Conservation (phyloP, 2,888 invertebrate genomes). For the Epinotia ramella region DNA sequence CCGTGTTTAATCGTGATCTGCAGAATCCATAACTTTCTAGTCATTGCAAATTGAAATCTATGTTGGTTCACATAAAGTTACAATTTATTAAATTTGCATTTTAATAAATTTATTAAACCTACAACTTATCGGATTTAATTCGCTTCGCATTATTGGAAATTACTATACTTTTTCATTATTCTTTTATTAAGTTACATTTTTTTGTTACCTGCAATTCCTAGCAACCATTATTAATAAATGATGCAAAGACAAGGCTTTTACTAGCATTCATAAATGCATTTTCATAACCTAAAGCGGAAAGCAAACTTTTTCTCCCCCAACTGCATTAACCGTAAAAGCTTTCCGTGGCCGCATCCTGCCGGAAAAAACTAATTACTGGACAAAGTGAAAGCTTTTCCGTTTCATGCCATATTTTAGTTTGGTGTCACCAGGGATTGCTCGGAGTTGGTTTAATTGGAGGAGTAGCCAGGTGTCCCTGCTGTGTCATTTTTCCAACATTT, state of each 20-base stretch:
- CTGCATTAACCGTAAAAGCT: constrained; percentile 41
- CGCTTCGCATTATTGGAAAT: neutral
- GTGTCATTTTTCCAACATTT: neutral
- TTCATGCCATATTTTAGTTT: neutral
- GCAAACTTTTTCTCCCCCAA: constrained; percentile 23
- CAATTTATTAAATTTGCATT: neutral
- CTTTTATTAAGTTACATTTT: no score
- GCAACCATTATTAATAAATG: neutral
- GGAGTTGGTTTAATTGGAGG: neutral
- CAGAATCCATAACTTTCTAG: neutral
- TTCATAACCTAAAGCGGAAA: constrained; percentile 9
- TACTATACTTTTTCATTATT: neutral
- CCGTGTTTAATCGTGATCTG: neutral
- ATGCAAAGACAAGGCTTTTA: constrained; percentile 5
- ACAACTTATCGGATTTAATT: neutral
- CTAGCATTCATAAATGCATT: constrained; percentile 10
- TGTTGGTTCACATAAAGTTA: neutral
- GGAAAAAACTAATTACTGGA: constrained; percentile 37
- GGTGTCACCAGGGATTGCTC: neutral
- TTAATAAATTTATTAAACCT: no score
- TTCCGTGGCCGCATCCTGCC: constrained; percentile 32
- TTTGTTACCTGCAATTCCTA: no score
- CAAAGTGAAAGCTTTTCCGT: constrained; percentile 9
- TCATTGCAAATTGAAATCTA: neutral
- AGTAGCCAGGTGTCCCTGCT: neutral